Base-by-base conservation (phyloP, 2,888 invertebrate genomes). In the Drosophila maculinotata region DNA sequence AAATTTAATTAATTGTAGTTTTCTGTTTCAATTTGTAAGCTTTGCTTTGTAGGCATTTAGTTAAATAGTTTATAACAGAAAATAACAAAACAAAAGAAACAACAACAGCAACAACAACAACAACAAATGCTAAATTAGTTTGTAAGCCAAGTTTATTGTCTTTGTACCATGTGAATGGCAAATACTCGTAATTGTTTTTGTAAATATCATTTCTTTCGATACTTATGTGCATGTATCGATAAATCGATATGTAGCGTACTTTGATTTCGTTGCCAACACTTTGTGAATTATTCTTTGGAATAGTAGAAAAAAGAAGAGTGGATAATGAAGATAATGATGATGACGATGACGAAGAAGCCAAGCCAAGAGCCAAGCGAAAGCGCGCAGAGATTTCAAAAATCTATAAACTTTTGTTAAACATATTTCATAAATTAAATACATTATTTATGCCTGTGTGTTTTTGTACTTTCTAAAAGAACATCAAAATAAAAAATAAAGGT, bases 1-100 rank as follows among this genome's bases (percentile, higher is more conserved):
- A 26, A 52, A 57, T 65, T 73, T 54, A 58, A 68, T 64, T 69
- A 80, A 71, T 57, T 80, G 62, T 70, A 70, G 60, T 68, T 47
- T 74, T 79, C 49, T 70, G 86, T 86, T 87, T 79, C 63, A 47
- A 49, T 58, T 69, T 71, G 66, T 85, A 87, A 77, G 83, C 80
- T 85, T 83, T 87, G 79, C 83, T 80, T 74, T 72, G 59, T 81
- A 87, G 81, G 87, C 87, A 82, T 82, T 82, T 81, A 81, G 81
- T 84, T 84, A 57, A 65, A 51, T 87, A 81, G 79, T 65, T 68
- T 53, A 44, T 58, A 84, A 52, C 41, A 28, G 35, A 23, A 15
- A 48, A 15, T 9, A 51, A 39, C 10, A 26, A 33, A 26, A 36
- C 10, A 51, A 36, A 25, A 47, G 31, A 20, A 35, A 41, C 30